Base-by-base conservation (phyloP, 2,797 vertebrate genomes). In the Trematomus bernacchii region DNA sequence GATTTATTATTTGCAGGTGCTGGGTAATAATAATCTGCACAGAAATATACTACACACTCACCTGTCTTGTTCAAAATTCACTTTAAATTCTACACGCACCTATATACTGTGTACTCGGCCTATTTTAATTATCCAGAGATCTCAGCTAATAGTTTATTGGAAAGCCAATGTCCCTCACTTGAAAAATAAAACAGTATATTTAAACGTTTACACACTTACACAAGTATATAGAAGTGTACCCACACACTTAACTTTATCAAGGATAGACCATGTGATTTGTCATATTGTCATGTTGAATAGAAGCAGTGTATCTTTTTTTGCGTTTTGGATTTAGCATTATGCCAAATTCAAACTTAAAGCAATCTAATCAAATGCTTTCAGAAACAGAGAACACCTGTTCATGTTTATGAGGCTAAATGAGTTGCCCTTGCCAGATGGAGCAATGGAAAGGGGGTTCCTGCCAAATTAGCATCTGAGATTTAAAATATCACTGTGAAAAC, bases 1-100 rank as follows among this genome's bases (percentile, higher is more conserved):
- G 27, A 61, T 33, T 33, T 27, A 63, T 37, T 11, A 62, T 46
- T 21, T 67, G 63, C 78, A 84, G 66, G 57, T 77, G 77, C 57
- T 60, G 47, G 57, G 27, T 46, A 61, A 71, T 65, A 57, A 75
- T 73, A 66, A 62, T 65, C 52, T 48, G 19, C 72, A 59, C 33
- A 37, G 4, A 37, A 9, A 37, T 6, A 37, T 37, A 37, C 33
- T 37, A 37, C 7, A 9, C 33, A 55, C 3, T 2, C 52, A 27
- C 2, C 74, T 51, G 71, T 15, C 66, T 37, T 9, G 33, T 37
- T 37, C 33, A 37, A 37, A 19, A 50, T 62, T 21, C 12, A 23
- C 46, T 3, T 50, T 43, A 4, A 14, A 57, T 16, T 47, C 37
- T n/a, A 33, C n/a, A 77, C 44, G 33, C 10, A 27, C 12, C 16